Evolutionary conservation across 2,888 invertebrate species (phyloP).

Genomic region (Diplolepis rosae): DNA sequence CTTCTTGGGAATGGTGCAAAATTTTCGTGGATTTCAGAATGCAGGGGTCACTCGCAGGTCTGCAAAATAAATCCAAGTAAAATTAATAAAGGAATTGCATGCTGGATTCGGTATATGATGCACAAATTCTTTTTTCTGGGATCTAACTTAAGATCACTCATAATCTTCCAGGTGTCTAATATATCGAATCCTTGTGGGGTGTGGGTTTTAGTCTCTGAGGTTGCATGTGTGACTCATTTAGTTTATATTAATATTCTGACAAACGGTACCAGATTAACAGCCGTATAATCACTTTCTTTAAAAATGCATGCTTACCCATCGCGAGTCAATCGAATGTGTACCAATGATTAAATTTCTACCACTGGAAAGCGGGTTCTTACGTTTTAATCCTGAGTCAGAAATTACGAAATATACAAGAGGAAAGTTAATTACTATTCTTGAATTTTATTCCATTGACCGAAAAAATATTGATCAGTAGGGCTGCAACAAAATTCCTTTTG

Average conservation of each 20-base stretch:
- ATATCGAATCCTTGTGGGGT: constrained; percentile 9
- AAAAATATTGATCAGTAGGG: too few species aligned
- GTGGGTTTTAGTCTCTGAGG: constrained; percentile 18
- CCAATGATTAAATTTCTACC: not conserved
- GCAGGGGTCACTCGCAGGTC: constrained; percentile 1
- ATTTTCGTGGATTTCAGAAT: constrained; percentile 15
- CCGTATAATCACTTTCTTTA: constrained; percentile 18
- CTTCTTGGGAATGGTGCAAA: constrained; percentile 23
- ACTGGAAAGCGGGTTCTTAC: constrained; percentile 15
- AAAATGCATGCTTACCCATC: constrained; percentile 21
- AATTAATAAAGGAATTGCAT: constrained; percentile 9
- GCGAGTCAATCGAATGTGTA: not conserved
- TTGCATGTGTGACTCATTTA: constrained; percentile 27
- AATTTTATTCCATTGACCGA: not conserved
- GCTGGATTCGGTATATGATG: constrained; percentile 24
- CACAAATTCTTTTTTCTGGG: not conserved
- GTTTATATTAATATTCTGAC: constrained; percentile 4
- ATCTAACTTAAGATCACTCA: not conserved
- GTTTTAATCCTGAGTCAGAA: not conserved
- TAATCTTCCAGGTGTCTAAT: not conserved
- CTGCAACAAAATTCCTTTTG: too few species aligned
- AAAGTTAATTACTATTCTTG: not conserved
- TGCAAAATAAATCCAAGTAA: not conserved
- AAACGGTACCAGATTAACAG: constrained; percentile 16
- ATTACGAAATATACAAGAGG: not conserved